Base-by-base conservation (phyloP, 2,888 invertebrate genomes). In the Oligia strigilis region DNA sequence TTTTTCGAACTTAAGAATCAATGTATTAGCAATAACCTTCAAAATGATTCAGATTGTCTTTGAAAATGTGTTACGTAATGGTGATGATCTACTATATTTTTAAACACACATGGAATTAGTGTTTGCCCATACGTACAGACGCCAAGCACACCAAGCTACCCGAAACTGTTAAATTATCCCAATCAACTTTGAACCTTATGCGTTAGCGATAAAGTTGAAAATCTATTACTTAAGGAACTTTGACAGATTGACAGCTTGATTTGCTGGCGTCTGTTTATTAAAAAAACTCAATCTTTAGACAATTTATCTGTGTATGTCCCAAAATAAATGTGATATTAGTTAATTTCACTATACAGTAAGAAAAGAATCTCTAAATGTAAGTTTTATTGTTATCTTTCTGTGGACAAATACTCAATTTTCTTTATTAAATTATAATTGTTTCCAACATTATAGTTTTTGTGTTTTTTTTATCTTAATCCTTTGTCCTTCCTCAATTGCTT, bases 311-410 rank as follows among this genome's bases (percentile, higher is more conserved):
- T 92, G 89, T 78, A 80, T 91, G 92, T 91, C 90, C 91, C 87
- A 87, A 88, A 92, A 75, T 92, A 86, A 84, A 92, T 93, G 93
- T 93, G 93, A 93, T 93, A 93, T 88, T 93, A 93, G 90, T 81
- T 90, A 88, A 82, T 78, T 83, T 87, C 81, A 82, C 79, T 77
- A 77, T 84, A 86, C 83, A 82, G 72, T 87, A 88, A 87, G 85
- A 23, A 76, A 75, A 46, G 72, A 88, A 90, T 90, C 87, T 89
- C 72, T 88, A 75, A 66, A 17, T 65, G 60, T 83, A 83, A 75
- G 84, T 75, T 83, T 58, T 36, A 70, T 75, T 70, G 72, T 83
- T 69, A 73, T 69, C 60, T 79, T 75, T 77, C 64, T 75, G 78
- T 86, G 78, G 84, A 86, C 82, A 80, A 90, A 91, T 92, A 92